Base-by-base conservation (phyloP, 2,113 vertebrate species). In the Poeciliopsis occidentalis region DNA sequence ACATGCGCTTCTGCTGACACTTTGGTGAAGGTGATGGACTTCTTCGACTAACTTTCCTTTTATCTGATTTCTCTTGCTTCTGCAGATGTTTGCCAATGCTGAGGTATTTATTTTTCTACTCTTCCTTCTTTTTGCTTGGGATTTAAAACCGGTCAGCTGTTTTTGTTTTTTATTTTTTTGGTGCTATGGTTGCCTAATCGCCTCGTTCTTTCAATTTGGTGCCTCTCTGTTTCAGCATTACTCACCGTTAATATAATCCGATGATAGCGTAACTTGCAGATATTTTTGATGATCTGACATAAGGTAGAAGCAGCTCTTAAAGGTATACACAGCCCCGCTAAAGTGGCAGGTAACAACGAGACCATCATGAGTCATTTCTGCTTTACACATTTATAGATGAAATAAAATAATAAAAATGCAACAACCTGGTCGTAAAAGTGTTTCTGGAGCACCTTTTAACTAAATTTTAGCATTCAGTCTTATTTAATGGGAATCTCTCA, bases 1-100 rank as follows among this genome's bases (percentile, higher is more conserved):
- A 86, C 72, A 75, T 85, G 74, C 79, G 81, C 91, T 89, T 88
- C 81, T 90, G 88, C 92, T 93, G 87, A 80, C 88, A 87, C 91
- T 88, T 87, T 85, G 93, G 93, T 94, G 92, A 90, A 67, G 94
- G 90, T 83, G 90, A 92, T 92, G 51, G 76, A 89, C 80, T 78
- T 88, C 91, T 94, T 90, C 91, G 78, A 92, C 92, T 95, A 95
- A 95, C 92, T 90, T 91, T 91, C 62, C 83, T 69, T 91, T 93
- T 87, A 85, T 94, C 90, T 87, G 71, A 90, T 95, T 90, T 93
- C 83, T 92, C 89, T 91, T 92, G 93, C 93, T 94, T 94, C 94
- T 94, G 94, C 94, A 95, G 95, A 95, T 95, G 93, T 95, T 77
- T 95, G 94, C 95, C 92, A 95, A 95, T 95, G 94, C 93, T 89